These are phyloP conservation scores for Siniperca undulata DNA, from an alignment of 2,797 vertebrate species.

Conservation along the genomic window DNA sequence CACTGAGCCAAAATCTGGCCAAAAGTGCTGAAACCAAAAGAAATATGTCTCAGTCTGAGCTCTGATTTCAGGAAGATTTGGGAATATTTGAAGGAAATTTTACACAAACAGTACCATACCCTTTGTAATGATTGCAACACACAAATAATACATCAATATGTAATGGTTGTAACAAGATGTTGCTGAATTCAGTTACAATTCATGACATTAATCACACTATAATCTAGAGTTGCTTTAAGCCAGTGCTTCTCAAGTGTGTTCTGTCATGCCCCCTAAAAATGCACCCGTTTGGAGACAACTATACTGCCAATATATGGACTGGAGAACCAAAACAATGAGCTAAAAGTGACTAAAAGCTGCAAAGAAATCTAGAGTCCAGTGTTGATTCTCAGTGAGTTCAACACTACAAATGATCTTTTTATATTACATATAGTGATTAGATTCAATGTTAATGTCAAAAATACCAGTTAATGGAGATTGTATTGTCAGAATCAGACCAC, in stretches of 20 bases:
- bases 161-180: not conserved
- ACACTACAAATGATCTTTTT: not conserved
- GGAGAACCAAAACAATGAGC: not conserved
- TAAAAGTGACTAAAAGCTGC: not conserved
- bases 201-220: not conserved
- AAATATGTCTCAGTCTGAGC: slow-evolving; percentile 28
- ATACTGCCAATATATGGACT: not conserved
- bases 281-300: not conserved
- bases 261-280: not conserved
- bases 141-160: not conserved
- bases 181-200: slow-evolving; percentile 1
- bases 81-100: slow-evolving; percentile 5
- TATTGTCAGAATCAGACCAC: not conserved
- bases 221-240: slow-evolving; percentile 6
- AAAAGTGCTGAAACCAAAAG: slow-evolving; percentile 20
- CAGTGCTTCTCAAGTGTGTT: not conserved
- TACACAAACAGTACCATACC: not conserved
- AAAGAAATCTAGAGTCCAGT: no score
- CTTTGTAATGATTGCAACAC: not conserved
- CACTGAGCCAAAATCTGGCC: slow-evolving; percentile 24
- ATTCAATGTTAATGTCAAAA: not conserved
- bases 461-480: not conserved
- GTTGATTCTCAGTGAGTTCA: not conserved
- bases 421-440: no score
- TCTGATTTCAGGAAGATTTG: slow-evolving; percentile 9